phyloP scores from a whole-genome alignment of 2,113 vertebrate genomes.

The Engraulis encrasicolus region DNA sequence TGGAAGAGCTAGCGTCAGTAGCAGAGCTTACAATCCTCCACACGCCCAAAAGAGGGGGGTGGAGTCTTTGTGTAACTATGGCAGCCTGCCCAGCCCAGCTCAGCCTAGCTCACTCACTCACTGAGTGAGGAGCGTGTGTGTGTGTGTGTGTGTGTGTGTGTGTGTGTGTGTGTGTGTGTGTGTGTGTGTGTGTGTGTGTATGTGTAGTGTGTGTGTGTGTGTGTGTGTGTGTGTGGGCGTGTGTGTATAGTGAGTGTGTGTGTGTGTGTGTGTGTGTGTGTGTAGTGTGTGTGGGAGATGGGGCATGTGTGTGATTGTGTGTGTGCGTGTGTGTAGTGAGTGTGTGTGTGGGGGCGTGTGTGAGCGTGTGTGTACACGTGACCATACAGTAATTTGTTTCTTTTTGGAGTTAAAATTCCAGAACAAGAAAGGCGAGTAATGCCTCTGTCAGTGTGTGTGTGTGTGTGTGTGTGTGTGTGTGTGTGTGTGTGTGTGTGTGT shows the following conservation, averaged over 20 bases:
- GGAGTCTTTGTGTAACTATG: slow-evolving; percentile 53
- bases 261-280: background rate
- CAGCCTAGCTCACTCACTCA: no score
- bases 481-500: background rate
- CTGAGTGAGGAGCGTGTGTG: slow-evolving; percentile 32
- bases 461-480: slow-evolving; percentile 8
- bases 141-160: no score
- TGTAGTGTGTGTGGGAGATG: slow-evolving; percentile 12
- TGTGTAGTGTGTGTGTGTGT: background rate
- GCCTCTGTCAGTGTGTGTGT: background rate
- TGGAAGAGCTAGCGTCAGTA: slow-evolving; percentile 33
- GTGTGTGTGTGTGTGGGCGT: slow-evolving; percentile 32
- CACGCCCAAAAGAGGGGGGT: slow-evolving; percentile 71
- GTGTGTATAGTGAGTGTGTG: background rate
- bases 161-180: background rate
- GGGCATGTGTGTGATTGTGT: no score
- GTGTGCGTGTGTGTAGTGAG: background rate
- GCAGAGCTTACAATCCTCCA: slow-evolving; percentile 65
- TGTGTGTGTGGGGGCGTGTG: background rate
- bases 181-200: background rate
- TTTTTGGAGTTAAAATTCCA: no score
- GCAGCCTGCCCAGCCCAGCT: slow-evolving; percentile 38
- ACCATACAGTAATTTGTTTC: no score
- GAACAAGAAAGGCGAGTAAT: no score
- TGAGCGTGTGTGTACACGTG: background rate